These are phyloP conservation scores for Harpagus bidentatus DNA, from an alignment of 2,113 vertebrate species.

Conservation along the genomic window DNA sequence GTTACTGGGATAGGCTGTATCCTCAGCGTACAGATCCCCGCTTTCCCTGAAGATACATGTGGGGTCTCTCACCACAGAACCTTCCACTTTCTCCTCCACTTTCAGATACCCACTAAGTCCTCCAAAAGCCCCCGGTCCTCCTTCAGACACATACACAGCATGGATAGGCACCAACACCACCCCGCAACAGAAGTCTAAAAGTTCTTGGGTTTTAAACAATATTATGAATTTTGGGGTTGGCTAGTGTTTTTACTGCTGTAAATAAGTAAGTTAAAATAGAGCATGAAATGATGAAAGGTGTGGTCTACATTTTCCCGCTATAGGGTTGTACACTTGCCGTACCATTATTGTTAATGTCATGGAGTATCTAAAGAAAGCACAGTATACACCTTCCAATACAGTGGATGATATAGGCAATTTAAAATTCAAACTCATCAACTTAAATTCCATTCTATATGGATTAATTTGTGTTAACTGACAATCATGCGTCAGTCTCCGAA, in stretches of 20 bases:
- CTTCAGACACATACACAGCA: not conserved
- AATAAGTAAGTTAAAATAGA: not conserved
- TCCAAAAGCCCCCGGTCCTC: not conserved
- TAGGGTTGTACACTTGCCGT: not conserved
- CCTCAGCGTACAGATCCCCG: not conserved
- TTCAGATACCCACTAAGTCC: not conserved
- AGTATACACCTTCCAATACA: not conserved
- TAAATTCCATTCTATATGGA: not conserved
- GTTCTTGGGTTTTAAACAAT: not conserved
- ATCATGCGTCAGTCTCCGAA: not conserved
- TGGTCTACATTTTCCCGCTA: not conserved
- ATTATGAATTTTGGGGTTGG: not conserved
- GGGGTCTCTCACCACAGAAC: not conserved
- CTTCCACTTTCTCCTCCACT: not conserved
- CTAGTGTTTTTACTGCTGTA: not conserved
- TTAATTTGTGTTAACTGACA: not conserved
- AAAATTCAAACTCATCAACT: not conserved
- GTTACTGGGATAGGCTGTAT: not conserved
- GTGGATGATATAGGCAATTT: not conserved
- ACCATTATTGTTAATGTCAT: not conserved
- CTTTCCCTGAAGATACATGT: not conserved
- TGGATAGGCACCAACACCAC: not conserved
- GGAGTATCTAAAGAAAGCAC: not conserved
- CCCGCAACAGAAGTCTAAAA: not conserved
- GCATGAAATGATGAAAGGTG: not conserved